Evolutionary conservation across 2,113 vertebrate genomes (phyloP), one percentile per base, ranked within the genome.

Genomic region (Charadrius vociferus): DNA sequence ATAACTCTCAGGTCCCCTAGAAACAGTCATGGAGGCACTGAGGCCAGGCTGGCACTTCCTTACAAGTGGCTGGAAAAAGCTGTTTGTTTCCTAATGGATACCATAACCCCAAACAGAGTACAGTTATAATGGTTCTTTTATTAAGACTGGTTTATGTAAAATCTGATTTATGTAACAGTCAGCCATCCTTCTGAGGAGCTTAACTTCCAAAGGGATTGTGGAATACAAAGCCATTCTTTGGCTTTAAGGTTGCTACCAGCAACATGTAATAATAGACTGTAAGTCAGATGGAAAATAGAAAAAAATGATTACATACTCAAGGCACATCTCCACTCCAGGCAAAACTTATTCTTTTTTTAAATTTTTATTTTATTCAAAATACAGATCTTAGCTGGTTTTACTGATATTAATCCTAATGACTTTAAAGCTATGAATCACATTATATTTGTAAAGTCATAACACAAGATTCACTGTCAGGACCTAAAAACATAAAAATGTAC

Each of bases 211-310:
- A 86, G 21, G 49, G 77, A 95, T 68, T 87, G 61, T 68, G 27
- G 73, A 86, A 45, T 67, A 94, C 56, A 95, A 91, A 95, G 73
- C 65, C 86, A 87, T 95, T 95, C 91, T 92, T 94, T 87, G 77
- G 53, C 77, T 94, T 96, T 71, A 94, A 96, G 68, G 93, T 97
- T 97, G 94, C 92, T 93, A 91, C 52, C 91, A 97, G 91, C 86
- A 95, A 96, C 83, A 80, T 81, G 70, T 56, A 95, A 95, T 84
- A 95, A 95, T 79, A 94, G 77, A 81, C 39, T 81, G 20, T 67
- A 92, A 86, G 29, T 86, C 67, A 91, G 61, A 94, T 65, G 20
- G 58, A 85, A 94, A 93, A 79, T 22, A 89, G 34, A 24, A 53
- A 81, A 75, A 77, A 71, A 67, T 49, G 1, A 53, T 74, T 90